Conservation (phyloP, 2,797 vertebrate species). For the Rhinichthys osculus region DNA sequence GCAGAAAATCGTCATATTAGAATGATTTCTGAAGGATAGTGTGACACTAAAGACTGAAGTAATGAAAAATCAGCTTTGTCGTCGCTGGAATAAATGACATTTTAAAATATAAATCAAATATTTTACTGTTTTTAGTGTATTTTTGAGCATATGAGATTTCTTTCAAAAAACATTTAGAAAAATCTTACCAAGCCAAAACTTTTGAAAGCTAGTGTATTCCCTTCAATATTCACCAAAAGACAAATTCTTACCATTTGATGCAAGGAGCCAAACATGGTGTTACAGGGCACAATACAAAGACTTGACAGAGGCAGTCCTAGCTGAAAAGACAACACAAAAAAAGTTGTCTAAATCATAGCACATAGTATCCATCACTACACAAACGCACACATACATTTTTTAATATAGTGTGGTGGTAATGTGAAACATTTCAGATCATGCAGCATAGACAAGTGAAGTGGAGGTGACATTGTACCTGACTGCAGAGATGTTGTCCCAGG, state of each 20-base stretch:
- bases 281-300: conserved; percentile 93
- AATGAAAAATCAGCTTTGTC: neutral
- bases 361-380: neutral
- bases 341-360: conserved; percentile 6
- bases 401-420: neutral
- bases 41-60: neutral
- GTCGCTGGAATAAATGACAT: neutral
- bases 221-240: neutral
- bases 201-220: neutral
- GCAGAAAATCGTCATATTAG: neutral
- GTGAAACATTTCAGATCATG: neutral
- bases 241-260: conserved; percentile 92
- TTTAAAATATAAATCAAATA: neutral
- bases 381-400: neutral
- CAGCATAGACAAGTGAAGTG: neutral
- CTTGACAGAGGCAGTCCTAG: conserved; percentile 92
- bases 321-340: conserved; percentile 71
- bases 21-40: neutral
- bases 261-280: conserved; percentile 97
- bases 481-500: conserved; percentile 92
- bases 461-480: conserved; percentile 81
- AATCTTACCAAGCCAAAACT: neutral
- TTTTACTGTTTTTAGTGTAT: neutral
- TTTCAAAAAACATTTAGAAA: neutral
- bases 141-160: neutral